A percentile compares a stretch with the other conserved stretches of the same genome.
These are phyloP conservation scores for Ormyrus pomaceus DNA, from an alignment of 2,888 invertebrate genomes.

Conservation along the genomic window DNA sequence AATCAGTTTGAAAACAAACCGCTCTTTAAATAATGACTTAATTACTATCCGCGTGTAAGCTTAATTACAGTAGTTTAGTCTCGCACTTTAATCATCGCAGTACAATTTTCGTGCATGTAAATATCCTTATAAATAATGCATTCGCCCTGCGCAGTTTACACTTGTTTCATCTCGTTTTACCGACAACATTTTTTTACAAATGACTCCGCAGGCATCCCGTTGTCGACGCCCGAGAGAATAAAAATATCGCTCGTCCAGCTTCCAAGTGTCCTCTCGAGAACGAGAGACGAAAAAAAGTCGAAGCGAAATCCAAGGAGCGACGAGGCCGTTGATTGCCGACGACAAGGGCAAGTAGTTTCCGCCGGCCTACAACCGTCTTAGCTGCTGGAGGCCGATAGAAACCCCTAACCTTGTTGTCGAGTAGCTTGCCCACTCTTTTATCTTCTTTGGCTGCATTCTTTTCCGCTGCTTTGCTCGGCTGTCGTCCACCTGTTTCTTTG, in stretches of 20 bases:
- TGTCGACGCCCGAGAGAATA: too few relatives aligned
- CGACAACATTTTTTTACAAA: too few relatives aligned
- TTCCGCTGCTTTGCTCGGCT: conserved; percentile 4
- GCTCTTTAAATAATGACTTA: too few relatives aligned
- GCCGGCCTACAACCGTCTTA: conserved; percentile 90
- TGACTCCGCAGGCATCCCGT: too few relatives aligned
- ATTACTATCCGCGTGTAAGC: too few relatives aligned
- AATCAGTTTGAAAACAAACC: too few relatives aligned
- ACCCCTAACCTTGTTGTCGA: conserved; percentile 81
- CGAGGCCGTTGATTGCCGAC: conserved; percentile 65
- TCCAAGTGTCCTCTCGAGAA: conserved; percentile 31
- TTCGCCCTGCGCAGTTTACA: too few relatives aligned
- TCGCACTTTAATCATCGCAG: too few relatives aligned
- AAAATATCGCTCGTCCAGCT: conserved; percentile 1
- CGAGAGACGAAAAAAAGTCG: conserved; percentile 23
- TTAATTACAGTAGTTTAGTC: too few relatives aligned
- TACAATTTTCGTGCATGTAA: too few relatives aligned
- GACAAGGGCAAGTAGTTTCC: conserved; percentile 91
- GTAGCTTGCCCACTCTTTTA: conserved; percentile 25
- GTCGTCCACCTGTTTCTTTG: not conserved
- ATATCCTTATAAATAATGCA: too few relatives aligned
- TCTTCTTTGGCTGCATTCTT: conserved; percentile 18
- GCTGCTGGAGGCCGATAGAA: conserved; percentile 96
- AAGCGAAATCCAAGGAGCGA: conserved; percentile 49
- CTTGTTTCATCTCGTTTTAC: too few relatives aligned